Percentiles rank a stretch among this genome's conserved stretches.
phyloP scores from a whole-genome alignment of 2,113 vertebrate genomes.

The Pelodiscus sinensis region DNA sequence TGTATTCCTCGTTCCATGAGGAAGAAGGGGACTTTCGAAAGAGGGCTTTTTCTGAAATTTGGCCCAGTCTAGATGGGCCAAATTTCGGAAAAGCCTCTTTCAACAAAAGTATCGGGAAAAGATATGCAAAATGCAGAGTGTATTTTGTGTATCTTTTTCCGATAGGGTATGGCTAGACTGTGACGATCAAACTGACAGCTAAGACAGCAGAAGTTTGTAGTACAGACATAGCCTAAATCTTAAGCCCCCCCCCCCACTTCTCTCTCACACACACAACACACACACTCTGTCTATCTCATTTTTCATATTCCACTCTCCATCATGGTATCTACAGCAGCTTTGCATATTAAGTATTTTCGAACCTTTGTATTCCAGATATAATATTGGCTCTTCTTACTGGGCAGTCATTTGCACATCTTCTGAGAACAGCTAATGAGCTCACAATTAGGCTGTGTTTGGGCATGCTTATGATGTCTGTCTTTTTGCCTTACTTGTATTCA shows the following conservation, averaged over 20 bases:
- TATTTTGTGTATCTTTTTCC: too few relatives aligned
- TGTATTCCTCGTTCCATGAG: too few relatives aligned
- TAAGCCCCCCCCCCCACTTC: not conserved
- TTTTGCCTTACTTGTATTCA: not conserved
- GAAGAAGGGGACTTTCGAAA: too few relatives aligned
- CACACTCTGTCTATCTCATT: not conserved
- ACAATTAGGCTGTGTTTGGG: not conserved
- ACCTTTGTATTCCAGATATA: not conserved
- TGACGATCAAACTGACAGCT: not conserved
- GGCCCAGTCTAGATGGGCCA: too few relatives aligned
- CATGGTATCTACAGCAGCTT: not conserved
- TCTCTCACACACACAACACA: not conserved
- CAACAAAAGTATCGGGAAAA: too few relatives aligned
- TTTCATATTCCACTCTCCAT: not conserved
- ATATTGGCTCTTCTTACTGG: not conserved
- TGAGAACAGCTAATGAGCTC: not conserved
- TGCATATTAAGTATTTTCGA: not conserved
- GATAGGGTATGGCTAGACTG: too few relatives aligned
- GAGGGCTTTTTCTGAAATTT: too few relatives aligned
- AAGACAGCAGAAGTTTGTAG: not conserved
- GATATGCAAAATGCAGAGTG: too few relatives aligned
- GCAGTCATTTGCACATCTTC: not conserved
- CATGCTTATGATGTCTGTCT: not conserved
- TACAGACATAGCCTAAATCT: not conserved
- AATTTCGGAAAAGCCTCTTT: too few relatives aligned